A percentile compares a stretch with the other conserved stretches of the same genome.
These are phyloP conservation scores for Gnathonemus echidnorhynchus DNA, from an alignment of 2,113 vertebrate species.

Conservation along the genomic window DNA sequence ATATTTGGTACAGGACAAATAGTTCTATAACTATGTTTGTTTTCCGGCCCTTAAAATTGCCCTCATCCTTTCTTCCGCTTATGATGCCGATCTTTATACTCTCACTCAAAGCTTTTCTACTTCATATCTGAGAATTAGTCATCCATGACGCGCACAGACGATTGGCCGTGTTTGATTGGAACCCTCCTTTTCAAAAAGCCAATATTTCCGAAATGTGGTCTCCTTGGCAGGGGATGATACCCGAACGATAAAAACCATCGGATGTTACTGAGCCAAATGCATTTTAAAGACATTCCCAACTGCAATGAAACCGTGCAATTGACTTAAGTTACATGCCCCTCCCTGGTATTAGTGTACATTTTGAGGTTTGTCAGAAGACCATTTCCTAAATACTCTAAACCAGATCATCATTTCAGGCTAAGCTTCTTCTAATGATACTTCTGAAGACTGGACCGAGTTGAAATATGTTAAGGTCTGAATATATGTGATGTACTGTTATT, in stretches of 20 bases:
- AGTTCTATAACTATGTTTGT: constrained; percentile 48
- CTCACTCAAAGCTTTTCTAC: constrained; percentile 38
- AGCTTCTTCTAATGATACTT: constrained; percentile 5
- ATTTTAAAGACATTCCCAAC: constrained; percentile 46
- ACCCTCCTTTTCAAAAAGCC: constrained; percentile 38
- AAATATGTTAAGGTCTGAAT: background rate
- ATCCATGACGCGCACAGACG: constrained; percentile 35
- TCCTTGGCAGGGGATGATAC: constrained; percentile 34
- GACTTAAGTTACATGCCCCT: constrained; percentile 24
- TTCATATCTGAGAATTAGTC: constrained; percentile 36
- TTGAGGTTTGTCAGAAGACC: constrained; percentile 21
- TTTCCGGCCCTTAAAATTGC: constrained; percentile 54
- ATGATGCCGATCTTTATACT: constrained; percentile 45
- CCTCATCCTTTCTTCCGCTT: constrained; percentile 48
- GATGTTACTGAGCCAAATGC: constrained; percentile 40
- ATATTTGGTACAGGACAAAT: constrained; percentile 47
- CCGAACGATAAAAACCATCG: constrained; percentile 29
- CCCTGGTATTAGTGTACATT: constrained; percentile 5
- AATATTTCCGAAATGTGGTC: constrained; percentile 41
- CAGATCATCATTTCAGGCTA: background rate
- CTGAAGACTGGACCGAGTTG: background rate
- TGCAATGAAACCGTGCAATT: constrained; percentile 44
- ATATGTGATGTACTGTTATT: background rate
- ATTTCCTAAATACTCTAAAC: constrained; percentile 22
- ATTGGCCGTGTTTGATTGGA: constrained; percentile 29